These are phyloP conservation scores for Micromussa lordhowensis DNA, from an alignment of 92 coral and sea anemone species.

Conservation along the genomic window DNA sequence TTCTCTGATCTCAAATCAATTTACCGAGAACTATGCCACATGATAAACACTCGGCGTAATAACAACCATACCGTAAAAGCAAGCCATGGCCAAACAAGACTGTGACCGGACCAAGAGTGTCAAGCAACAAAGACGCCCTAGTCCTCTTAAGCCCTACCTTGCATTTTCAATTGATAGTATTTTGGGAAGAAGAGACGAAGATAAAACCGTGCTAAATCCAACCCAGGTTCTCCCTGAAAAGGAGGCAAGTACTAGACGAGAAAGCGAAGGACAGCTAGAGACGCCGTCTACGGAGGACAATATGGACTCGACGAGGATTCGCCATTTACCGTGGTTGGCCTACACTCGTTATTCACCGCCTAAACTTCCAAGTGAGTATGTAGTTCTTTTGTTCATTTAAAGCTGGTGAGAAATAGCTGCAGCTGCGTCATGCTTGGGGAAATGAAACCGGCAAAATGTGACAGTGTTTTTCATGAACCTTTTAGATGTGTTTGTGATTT, in stretches of 20 bases:
- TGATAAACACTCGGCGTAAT: constrained; percentile 24
- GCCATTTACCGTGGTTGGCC: constrained; percentile 83
- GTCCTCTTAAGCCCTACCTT: constrained; percentile 16
- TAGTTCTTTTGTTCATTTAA: not conserved
- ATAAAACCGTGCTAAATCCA: not conserved
- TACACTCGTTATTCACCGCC: constrained; percentile 97
- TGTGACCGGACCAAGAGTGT: not conserved
- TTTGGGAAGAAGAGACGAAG: constrained; percentile 28
- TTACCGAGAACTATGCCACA: constrained; percentile 50
- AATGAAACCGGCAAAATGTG: not conserved
- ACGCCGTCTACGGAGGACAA: not conserved
- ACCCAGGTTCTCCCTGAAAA: not conserved
- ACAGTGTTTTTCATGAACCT: not conserved
- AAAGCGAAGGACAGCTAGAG: not conserved
- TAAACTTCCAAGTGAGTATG: constrained; percentile 93
- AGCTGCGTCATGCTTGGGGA: not conserved
- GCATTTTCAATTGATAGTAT: constrained; percentile 52
- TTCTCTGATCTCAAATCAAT: constrained; percentile 67
- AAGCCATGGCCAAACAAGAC: constrained; percentile 31
- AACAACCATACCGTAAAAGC: constrained; percentile 16
- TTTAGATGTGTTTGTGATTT: constrained; percentile 8
- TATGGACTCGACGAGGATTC: not conserved
- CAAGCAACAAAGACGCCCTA: not conserved
- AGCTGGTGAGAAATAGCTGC: not conserved
- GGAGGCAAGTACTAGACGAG: constrained; percentile 7